Evolutionary conservation across 2,888 invertebrate species (phyloP), one percentile per base, ranked within the genome.

Genomic region (Neria commutata): DNA sequence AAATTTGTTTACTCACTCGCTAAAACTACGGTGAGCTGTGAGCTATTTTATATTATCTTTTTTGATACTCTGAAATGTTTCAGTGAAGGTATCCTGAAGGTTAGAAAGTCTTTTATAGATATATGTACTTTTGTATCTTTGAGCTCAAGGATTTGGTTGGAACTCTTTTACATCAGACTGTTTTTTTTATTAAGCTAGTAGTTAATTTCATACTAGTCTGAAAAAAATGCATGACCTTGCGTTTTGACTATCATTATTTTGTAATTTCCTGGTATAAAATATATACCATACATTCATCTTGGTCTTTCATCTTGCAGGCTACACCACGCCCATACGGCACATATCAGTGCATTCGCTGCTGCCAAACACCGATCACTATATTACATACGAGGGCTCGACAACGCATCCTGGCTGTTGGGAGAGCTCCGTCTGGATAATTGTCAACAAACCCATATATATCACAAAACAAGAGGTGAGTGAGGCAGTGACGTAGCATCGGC

Each of bases 341-440:
- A 85, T 97, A 73, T 94, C 94, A 25, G 85, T 97, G 69, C 88
- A 90, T 73, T 90, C 90, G 56, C 84, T 98, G 56, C 86, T 98
- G 72, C 98, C 98, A 64, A 90, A 91, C 78, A 98, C 95, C 46
- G 89, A 91, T 73, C 91, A 94, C 80, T 99, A 95, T 84, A 92
- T 99, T 85, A 98, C 98, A 26, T 99, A 98, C 82, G 97, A 98
- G 80, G 98, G 98, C 23, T 97, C 97, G 67, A 92, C 96, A 70
- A 98, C 98, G 56, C 95, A 95, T 83, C 98, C 98, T 8, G 95
- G 97, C 51, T 99, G 98, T 83, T 95, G 97, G 91, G 98, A 99
- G 84, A 98, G 98, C n/a, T 95, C 97, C 37, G 95, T 97, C 60
- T 99, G 98, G 98, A 90, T 98, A 77, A 93, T 99, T 75, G 89